Evolutionary conservation across 2,113 vertebrate species (phyloP), one percentile per base, ranked within the genome.

Genomic region (Plecotus auritus): DNA sequence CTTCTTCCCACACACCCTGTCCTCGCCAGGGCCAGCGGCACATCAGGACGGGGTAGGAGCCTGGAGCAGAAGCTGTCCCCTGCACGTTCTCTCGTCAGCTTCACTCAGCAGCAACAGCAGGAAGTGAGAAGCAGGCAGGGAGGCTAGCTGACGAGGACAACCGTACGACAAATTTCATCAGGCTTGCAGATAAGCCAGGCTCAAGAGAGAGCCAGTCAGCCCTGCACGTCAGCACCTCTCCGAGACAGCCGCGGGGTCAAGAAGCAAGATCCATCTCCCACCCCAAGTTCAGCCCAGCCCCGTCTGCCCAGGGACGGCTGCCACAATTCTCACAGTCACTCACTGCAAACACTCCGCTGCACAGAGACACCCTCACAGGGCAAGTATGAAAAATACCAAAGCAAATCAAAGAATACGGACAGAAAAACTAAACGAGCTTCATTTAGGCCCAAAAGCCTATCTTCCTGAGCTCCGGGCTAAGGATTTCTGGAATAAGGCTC

Each of bases 391-490:
- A 72, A 83, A 92, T 40, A n/a, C 22, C 45, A 90, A 26, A 20
- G 22, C 73, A 77, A 91, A 61, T 28, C 45, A 54, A 82, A 40
- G 49, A 67, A 61, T 49, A 12, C 64, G 87, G 37, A n/a, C 87
- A 91, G 51, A 49, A 91, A 85, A 81, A 81, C 80, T 87, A 93
- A 81, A 77, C 16, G 7, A 95, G 59, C 54, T 94, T 91, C 69
- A 64, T 10, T 49, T 7, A 69, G 47, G 42, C 49, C 56, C 69
- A 4, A 64, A 93, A 64, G 49, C 32, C 0, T 32, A 90, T 67
- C 28, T 73, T 61, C n/a, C 45, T 47, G 40, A 96, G 47, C 74
- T 89, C 35, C 59, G 28, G 59, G 22, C 23, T 78, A 81, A 91
- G 32, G 47, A 32, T 80, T 95, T 95, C 72, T 77, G 18, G 90